Evolutionary conservation across 2,113 vertebrate genomes (phyloP).

Genomic region (Cynocephalus volans): DNA sequence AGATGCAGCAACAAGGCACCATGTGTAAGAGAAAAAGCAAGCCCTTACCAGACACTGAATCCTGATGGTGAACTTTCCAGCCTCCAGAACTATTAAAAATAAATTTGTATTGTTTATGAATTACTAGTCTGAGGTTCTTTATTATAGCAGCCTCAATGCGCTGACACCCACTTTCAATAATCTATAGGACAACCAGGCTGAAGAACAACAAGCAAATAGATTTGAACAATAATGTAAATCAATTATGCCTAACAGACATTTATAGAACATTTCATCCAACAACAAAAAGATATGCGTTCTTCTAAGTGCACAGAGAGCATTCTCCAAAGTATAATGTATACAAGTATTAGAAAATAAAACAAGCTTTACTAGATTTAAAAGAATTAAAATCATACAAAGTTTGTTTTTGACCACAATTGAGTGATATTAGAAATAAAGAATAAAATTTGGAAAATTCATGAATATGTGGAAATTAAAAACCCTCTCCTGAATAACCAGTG

Average conservation of each 20-base stretch:
- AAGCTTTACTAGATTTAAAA: neutral
- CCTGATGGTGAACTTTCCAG: neutral
- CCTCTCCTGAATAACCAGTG: neutral
- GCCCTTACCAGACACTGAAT: neutral
- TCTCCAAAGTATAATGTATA: neutral
- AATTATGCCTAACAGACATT: neutral
- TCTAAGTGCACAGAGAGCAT: neutral
- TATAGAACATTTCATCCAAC: neutral
- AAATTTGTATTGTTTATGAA: neutral
- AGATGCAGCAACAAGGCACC: neutral
- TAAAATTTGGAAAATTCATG: neutral
- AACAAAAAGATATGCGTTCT: neutral
- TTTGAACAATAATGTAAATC: neutral
- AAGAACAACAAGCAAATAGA: neutral
- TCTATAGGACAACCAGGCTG: neutral
- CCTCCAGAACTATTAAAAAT: neutral
- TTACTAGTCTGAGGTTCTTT: neutral
- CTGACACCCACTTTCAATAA: neutral
- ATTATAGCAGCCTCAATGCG: neutral
- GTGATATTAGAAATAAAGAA: neutral
- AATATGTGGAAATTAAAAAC: neutral
- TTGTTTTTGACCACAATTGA: neutral
- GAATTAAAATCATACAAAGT: neutral
- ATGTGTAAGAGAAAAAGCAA: neutral
- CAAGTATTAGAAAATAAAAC: neutral